phyloP scores from a whole-genome alignment of 2,888 invertebrate genomes.

The Oxytorus armatus region DNA sequence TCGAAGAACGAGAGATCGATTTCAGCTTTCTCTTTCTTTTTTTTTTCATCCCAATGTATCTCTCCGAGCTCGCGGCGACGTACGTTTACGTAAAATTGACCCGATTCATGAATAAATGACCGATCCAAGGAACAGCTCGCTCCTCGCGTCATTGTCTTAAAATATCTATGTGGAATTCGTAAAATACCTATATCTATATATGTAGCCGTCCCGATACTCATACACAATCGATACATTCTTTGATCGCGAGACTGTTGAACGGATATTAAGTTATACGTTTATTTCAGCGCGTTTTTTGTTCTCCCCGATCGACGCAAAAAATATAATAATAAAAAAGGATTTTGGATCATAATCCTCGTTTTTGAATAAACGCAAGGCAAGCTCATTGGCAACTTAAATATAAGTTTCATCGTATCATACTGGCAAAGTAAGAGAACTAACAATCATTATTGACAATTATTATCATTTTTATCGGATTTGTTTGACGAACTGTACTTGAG shows the following conservation, averaged over 20 bases:
- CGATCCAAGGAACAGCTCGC: conserved; percentile 15
- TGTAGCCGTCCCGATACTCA: conserved; percentile 1
- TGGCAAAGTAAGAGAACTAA: too few species aligned
- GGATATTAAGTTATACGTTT: not conserved
- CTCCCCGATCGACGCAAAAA: conserved; percentile 10
- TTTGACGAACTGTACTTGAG: too few species aligned
- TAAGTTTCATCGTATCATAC: too few species aligned
- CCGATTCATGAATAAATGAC: conserved; percentile 46
- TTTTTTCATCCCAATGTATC: not conserved
- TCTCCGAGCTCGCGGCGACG: not conserved
- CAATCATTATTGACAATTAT: too few species aligned
- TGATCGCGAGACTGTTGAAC: conserved; percentile 2
- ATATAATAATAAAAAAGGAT: not conserved
- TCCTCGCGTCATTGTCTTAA: conserved; percentile 22
- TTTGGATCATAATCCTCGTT: not conserved
- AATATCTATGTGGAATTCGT: conserved; percentile 39
- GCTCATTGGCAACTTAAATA: too few species aligned
- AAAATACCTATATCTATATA: conserved; percentile 1
- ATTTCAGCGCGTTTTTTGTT: conserved; percentile 12
- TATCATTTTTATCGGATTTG: too few species aligned
- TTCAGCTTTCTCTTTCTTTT: conserved; percentile 51
- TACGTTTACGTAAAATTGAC: conserved; percentile 54
- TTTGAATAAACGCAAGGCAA: not conserved
- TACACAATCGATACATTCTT: conserved; percentile 15
- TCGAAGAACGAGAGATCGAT: too few species aligned